Conservation (phyloP, 2,888 invertebrate species). For the Lasioglossum pauxillum region DNA sequence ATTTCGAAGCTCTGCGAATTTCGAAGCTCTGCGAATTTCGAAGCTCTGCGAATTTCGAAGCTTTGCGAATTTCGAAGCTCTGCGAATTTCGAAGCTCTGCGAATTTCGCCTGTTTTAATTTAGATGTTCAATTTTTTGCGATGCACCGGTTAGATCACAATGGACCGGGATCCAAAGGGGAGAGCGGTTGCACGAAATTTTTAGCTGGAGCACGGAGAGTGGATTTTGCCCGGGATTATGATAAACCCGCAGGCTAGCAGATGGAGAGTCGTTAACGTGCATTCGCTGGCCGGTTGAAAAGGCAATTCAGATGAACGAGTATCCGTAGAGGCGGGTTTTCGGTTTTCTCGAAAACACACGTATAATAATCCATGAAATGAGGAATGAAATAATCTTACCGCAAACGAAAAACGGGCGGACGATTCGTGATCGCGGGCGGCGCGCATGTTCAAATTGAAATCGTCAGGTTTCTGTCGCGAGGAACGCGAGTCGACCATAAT, state of each 20-base stretch:
- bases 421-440: background rate
- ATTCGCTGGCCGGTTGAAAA: background rate
- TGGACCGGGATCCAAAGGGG: background rate
- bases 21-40: no score
- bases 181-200: background rate
- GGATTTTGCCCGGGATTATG: background rate
- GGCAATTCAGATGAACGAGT: conserved; percentile 21
- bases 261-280: background rate
- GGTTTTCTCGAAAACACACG: conserved; percentile 35
- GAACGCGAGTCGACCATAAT: conserved; percentile 43
- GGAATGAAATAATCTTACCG: conserved; percentile 50
- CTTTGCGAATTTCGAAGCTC: no score
- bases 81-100: background rate
- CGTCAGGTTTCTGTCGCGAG: conserved; percentile 44
- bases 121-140: background rate
- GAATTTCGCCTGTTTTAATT: background rate
- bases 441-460: conserved; percentile 58
- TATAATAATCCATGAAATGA: conserved; percentile 57
- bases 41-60: no score
- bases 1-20: no score
- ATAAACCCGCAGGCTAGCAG: background rate
- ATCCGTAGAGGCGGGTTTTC: conserved; percentile 3
- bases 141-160: background rate
- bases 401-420: conserved; percentile 43
- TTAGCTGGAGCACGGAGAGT: background rate